phyloP scores from a whole-genome alignment of 2,888 invertebrate genomes.

The Parnassius mnemosyne region DNA sequence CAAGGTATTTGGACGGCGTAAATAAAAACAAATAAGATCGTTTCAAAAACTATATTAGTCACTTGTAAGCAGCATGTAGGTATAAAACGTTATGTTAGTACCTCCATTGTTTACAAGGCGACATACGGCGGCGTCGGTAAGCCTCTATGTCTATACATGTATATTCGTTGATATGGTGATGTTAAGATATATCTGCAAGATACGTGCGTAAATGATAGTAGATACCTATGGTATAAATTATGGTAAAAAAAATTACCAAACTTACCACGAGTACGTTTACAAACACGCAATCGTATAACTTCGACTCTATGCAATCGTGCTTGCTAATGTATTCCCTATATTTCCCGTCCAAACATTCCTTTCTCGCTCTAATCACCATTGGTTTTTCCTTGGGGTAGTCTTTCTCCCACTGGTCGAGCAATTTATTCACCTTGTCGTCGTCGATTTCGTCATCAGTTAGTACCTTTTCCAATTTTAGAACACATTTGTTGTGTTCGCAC shows the following conservation, averaged over 20 bases:
- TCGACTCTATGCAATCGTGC: conserved; percentile 34
- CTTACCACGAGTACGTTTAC: conserved; percentile 37
- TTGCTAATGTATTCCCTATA: conserved; percentile 34
- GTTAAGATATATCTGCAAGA: no score
- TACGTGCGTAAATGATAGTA: no score
- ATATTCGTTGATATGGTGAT: no score
- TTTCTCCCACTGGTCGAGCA: conserved; percentile 29
- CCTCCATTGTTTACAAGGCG: no score
- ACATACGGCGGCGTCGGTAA: no score
- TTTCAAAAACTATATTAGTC: no score
- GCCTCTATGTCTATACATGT: no score
- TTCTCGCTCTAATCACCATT: conserved; percentile 29
- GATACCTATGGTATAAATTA: no score
- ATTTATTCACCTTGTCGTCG: conserved; percentile 31
- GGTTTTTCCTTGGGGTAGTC: conserved; percentile 31
- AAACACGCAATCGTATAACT: conserved; percentile 36
- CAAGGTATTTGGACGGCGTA: no score
- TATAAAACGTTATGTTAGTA: no score
- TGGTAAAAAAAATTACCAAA: background rate
- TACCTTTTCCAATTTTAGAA: conserved; percentile 33
- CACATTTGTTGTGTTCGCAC: conserved; percentile 39
- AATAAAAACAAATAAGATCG: no score
- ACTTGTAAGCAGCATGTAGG: no score
- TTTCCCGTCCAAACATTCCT: conserved; percentile 35
- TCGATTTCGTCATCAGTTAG: conserved; percentile 34